Evolutionary conservation across 2,797 vertebrate species (phyloP).

Genomic region (Spinus pinus): DNA sequence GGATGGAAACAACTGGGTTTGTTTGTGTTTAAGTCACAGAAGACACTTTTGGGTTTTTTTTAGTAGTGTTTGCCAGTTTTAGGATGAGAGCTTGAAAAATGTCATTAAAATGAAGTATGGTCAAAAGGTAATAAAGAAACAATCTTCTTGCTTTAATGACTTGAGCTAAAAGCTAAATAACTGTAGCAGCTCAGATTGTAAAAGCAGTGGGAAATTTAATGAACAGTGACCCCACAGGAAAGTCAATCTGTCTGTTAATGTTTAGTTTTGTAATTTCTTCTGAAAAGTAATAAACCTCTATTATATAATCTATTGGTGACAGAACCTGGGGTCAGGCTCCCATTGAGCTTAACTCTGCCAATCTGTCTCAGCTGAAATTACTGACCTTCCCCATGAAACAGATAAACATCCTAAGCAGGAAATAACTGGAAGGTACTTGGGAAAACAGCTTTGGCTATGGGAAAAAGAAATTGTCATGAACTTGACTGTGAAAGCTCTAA

Average conservation of each 20-base stretch:
- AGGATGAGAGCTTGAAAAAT: constrained; percentile 24
- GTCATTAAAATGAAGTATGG: constrained; percentile 22
- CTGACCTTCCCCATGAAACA: not conserved
- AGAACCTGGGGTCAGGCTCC: not conserved
- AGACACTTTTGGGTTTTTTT: not conserved
- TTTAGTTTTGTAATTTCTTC: constrained; percentile 45
- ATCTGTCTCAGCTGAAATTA: constrained; percentile 1
- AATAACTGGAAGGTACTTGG: not conserved
- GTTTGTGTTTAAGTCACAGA: not conserved
- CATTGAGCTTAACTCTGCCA: not conserved
- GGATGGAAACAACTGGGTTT: not conserved
- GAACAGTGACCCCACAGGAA: constrained; percentile 51
- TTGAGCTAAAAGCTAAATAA: constrained; percentile 35
- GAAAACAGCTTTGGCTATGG: not conserved
- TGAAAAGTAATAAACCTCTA: constrained; percentile 33
- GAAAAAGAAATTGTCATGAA: not conserved
- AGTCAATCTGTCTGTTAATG: constrained; percentile 44
- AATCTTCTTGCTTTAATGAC: constrained; percentile 24
- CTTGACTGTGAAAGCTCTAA: not conserved
- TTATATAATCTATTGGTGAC: constrained; percentile 12
- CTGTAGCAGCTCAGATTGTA: constrained; percentile 33
- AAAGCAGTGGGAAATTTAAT: constrained; percentile 58
- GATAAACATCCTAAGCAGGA: not conserved
- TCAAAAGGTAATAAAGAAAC: constrained; percentile 29
- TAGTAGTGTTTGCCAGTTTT: not conserved